Evolutionary conservation across 2,113 vertebrate species (phyloP).

Genomic region (Toxotes chatareus): DNA sequence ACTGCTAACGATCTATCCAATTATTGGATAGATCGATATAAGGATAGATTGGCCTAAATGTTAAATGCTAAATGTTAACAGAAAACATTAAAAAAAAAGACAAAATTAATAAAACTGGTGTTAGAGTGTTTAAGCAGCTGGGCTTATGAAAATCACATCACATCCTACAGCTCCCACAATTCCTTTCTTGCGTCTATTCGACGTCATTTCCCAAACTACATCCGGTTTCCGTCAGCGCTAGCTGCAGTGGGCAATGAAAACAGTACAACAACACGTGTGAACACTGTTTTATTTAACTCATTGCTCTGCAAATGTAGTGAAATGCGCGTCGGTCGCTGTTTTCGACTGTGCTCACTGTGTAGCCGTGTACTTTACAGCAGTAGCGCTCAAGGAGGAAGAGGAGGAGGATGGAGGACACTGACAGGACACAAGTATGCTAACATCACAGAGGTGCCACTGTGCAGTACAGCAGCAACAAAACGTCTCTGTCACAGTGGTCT

Average conservation of each 20-base stretch:
- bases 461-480: background rate
- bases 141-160: too few species aligned
- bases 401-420: slow-evolving; percentile 49
- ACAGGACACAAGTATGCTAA: slow-evolving; percentile 3
- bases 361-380: slow-evolving; percentile 13
- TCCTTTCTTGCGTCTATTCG: background rate
- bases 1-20: background rate
- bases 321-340: slow-evolving; percentile 54
- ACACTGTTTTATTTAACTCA: fast-evolving
- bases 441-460: background rate
- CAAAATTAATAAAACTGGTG: too few species aligned
- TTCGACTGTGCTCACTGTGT: slow-evolving; percentile 35
- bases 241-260: background rate
- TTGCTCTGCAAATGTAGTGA: background rate
- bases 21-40: too few species aligned
- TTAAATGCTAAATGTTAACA: too few species aligned
- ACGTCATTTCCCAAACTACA: background rate
- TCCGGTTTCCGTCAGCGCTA: slow-evolving; percentile 3
- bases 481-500: slow-evolving; percentile 37
- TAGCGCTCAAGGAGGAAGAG: background rate
- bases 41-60: too few species aligned
- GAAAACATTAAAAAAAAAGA: too few species aligned
- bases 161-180: slow-evolving; percentile 63
- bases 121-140: too few species aligned
- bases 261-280: background rate